These are phyloP conservation scores for Drosophila nr. fundita DNA, from an alignment of 2,888 invertebrate genomes.

Conservation along the genomic window DNA sequence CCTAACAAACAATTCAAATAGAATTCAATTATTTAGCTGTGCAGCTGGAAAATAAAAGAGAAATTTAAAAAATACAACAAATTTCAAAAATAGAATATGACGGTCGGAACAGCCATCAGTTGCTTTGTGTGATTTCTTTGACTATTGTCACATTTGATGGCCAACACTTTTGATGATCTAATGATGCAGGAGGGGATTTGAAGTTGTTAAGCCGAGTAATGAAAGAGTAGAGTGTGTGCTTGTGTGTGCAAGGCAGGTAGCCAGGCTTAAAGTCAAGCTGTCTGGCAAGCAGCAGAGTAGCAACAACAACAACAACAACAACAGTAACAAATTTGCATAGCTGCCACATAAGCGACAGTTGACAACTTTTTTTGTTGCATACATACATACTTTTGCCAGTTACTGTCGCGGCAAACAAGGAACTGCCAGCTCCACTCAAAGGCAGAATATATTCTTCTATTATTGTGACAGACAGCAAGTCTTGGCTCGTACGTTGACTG, in stretches of 20 bases:
- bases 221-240: slow-evolving; percentile 25
- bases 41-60: neutral
- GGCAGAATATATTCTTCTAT: slow-evolving; percentile 62
- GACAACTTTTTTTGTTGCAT: slow-evolving; percentile 57
- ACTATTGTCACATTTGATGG: slow-evolving; percentile 75
- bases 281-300: slow-evolving; percentile 14
- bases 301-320: slow-evolving; percentile 9
- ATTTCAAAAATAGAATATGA: neutral
- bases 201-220: slow-evolving; percentile 21
- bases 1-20: neutral
- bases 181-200: slow-evolving; percentile 45
- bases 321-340: slow-evolving; percentile 58
- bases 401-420: slow-evolving; percentile 32
- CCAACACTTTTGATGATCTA: slow-evolving; percentile 74
- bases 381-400: slow-evolving; percentile 13
- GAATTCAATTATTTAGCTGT: neutral
- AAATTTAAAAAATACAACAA: neutral
- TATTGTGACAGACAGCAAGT: slow-evolving; percentile 62
- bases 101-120: neutral
- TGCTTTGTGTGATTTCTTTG: slow-evolving; percentile 34
- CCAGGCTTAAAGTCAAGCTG: slow-evolving; percentile 40
- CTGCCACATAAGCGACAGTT: slow-evolving; percentile 59
- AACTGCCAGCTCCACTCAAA: slow-evolving; percentile 12
- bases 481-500: slow-evolving; percentile 17
- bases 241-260: slow-evolving; percentile 7